These are phyloP conservation scores for Tiphia femorata DNA, from an alignment of 2,888 invertebrate species.

Conservation along the genomic window DNA sequence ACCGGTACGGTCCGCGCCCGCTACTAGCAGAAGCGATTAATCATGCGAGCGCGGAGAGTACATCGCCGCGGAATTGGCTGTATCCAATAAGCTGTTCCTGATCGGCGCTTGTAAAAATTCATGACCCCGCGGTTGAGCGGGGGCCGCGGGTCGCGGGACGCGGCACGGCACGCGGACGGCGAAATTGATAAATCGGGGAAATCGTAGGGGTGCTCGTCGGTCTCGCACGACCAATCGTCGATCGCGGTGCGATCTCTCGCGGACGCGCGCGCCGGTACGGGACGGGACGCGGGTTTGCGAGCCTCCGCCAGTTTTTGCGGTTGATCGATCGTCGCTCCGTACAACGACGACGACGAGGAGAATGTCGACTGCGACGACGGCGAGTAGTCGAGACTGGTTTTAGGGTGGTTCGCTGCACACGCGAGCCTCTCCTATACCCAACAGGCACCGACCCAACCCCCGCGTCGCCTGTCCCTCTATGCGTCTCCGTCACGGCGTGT, in stretches of 20 bases:
- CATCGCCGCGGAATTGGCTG: constrained; percentile 26
- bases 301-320: no score
- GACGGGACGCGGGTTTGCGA: no score
- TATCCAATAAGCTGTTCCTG: constrained; percentile 24
- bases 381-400: constrained; percentile 17
- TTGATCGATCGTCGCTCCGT: not conserved
- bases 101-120: constrained; percentile 37
- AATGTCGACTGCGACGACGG: constrained; percentile 35
- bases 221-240: no score
- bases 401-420: constrained; percentile 8
- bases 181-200: no score
- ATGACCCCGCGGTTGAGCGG: no score
- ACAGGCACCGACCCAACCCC: constrained; percentile 11
- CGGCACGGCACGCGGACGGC: no score
- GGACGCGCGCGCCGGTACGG: no score
- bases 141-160: no score
- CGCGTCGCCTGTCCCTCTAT: constrained; percentile 16
- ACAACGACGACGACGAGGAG: not conserved
- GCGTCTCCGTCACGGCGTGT: constrained; percentile 43
- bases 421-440: constrained; percentile 15
- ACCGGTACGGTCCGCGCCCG: constrained; percentile 31
- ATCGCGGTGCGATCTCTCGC: no score
- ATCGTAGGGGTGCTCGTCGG: no score
- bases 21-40: constrained; percentile 38
- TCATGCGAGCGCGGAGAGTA: constrained; percentile 35